Conservation (phyloP, 2,113 vertebrate genomes). For the Crotalus viridis region DNA sequence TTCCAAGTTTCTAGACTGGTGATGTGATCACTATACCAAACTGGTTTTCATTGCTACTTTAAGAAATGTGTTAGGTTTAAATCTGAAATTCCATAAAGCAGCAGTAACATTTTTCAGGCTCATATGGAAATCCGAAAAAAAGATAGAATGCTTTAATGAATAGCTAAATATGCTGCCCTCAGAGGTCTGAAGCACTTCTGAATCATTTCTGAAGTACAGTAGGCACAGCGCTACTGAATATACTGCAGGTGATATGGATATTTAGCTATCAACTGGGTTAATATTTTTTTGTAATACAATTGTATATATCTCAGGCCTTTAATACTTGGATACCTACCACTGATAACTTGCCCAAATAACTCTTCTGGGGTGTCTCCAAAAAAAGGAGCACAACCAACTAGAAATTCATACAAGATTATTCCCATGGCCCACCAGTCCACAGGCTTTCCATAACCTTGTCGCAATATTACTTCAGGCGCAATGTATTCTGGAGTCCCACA, state of each 20-base stretch:
- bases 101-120: background rate
- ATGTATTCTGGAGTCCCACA: constrained; percentile 97
- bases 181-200: background rate
- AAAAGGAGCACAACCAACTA: constrained; percentile 93
- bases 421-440: constrained; percentile 99
- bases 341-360: constrained; percentile 97
- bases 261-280: background rate
- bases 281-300: background rate
- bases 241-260: background rate
- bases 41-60: background rate
- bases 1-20: background rate
- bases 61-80: background rate
- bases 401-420: constrained; percentile 93
- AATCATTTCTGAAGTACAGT: background rate
- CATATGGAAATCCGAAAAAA: background rate
- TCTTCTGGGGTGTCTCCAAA: constrained; percentile 97
- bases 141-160: background rate
- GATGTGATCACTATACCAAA: background rate
- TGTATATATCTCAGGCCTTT: background rate
- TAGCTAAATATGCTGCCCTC: background rate
- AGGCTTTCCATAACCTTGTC: constrained; percentile 95
- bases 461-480: constrained; percentile 93
- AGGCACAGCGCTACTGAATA: background rate
- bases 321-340: constrained; percentile 76
- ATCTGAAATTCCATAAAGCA: background rate